phyloP scores from a whole-genome alignment of 2,797 vertebrate genomes.

The Channa striata region DNA sequence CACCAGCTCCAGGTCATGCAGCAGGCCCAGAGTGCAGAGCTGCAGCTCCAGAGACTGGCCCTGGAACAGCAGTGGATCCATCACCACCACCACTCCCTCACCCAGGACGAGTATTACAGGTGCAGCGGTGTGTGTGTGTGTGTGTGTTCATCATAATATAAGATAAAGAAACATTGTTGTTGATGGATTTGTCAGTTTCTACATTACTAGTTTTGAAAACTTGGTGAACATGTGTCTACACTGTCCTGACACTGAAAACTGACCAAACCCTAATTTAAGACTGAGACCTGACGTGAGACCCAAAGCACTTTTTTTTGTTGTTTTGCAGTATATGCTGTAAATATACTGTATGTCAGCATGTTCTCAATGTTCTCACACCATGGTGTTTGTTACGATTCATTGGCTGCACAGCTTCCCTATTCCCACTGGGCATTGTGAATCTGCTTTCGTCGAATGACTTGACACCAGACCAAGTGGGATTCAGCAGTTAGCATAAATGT shows the following conservation, averaged over 20 bases:
- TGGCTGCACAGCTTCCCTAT: neutral
- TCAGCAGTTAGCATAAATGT: neutral
- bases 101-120: constrained; percentile 99
- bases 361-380: too few species aligned
- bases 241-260: neutral
- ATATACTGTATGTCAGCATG: neutral
- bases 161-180: too few species aligned
- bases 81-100: constrained; percentile 94
- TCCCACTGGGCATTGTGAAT: neutral
- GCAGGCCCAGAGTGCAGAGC: constrained; percentile 97
- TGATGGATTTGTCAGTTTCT: too few species aligned
- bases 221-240: neutral
- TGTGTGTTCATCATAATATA: neutral
- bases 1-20: constrained; percentile 99
- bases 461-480: constrained; percentile 7
- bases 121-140: constrained; percentile 51
- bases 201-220: neutral
- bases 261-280: neutral
- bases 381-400: neutral
- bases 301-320: neutral
- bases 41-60: constrained; percentile 99
- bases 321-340: neutral
- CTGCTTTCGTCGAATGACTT: neutral
- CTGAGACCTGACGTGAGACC: neutral
- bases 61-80: constrained; percentile 98